Evolutionary conservation across 2,888 invertebrate species (phyloP).

Genomic region (Leuctra nigra): DNA sequence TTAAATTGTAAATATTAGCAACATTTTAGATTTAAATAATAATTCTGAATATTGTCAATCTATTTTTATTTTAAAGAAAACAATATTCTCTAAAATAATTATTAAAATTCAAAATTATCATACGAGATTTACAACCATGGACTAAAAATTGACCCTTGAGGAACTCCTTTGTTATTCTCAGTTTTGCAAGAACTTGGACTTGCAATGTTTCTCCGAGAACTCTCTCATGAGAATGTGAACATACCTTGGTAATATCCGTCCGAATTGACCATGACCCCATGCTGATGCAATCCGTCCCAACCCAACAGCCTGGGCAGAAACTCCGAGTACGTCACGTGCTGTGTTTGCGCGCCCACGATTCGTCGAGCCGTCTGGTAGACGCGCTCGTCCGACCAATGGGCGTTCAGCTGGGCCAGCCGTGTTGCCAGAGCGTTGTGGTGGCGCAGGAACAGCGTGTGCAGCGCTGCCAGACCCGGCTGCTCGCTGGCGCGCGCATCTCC

Average conservation of each 20-base stretch:
- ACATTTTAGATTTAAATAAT: too few species aligned
- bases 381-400: conserved; percentile 40
- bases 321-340: conserved; percentile 39
- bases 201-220: too few species aligned
- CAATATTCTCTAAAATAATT: too few species aligned
- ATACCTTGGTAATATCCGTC: conserved; percentile 41
- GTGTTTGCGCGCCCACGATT: conserved; percentile 36
- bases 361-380: conserved; percentile 38
- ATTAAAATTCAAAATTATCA: too few species aligned
- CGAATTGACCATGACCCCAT: conserved; percentile 42
- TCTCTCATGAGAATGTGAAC: not conserved
- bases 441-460: conserved; percentile 43
- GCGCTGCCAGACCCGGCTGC: conserved; percentile 43
- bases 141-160: too few species aligned
- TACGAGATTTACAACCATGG: too few species aligned
- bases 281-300: conserved; percentile 41
- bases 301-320: conserved; percentile 50
- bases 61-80: too few species aligned
- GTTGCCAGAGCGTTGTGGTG: conserved; percentile 43
- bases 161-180: too few species aligned
- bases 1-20: too few species aligned
- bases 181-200: too few species aligned
- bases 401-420: conserved; percentile 38
- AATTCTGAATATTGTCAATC: too few species aligned
- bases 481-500: conserved; percentile 44